Base-by-base conservation (phyloP, 2,113 vertebrate genomes). In the Malurus melanocephalus region DNA sequence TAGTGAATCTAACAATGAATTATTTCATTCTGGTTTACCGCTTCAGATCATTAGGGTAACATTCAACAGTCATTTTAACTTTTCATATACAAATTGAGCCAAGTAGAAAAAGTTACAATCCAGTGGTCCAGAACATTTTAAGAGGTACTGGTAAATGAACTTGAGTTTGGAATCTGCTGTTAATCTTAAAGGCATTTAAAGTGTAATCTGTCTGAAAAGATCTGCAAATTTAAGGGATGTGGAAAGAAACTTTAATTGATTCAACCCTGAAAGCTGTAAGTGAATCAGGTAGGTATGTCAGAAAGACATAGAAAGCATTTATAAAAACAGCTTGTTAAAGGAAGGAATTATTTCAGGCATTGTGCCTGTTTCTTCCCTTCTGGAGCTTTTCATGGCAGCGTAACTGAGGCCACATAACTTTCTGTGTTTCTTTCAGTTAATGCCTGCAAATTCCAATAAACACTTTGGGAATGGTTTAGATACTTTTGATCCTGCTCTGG, bases 101-200 rank as follows among this genome's bases (percentile, higher is more conserved):
- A 52, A 71, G 65, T 71, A 85, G 79, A 78, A 89, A 77, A 85
- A 67, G 56, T 80, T 83, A 80, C 73, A 91, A 78, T 88, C 69
- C 85, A 86, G 10, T 32, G 88, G 61, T 80, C 83, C 80, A 91
- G 88, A 94, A 93, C 90, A 51, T 89, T 89, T 87, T 83, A 84
- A 81, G 57, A 75, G 33, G 16, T 78, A 59, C 45, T 75, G 72
- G 27, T 80, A 78, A 81, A 84, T 83, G 87, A 80, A 68, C 20
- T 72, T n/a, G 48, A 75, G 42, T 91, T 93, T 75, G 80, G 51
- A 89, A 91, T 72, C 69, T 84, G 42, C 62, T 88, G 38, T 75
- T 87, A 78, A 81, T 92, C 55, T 75, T 89, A 27, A 80, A 57
- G 65, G 64, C 28, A 38, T 85, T 85, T 80, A 42, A 89, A 94